Conservation (phyloP, 2,888 invertebrate species). For the Macaria liturata region DNA sequence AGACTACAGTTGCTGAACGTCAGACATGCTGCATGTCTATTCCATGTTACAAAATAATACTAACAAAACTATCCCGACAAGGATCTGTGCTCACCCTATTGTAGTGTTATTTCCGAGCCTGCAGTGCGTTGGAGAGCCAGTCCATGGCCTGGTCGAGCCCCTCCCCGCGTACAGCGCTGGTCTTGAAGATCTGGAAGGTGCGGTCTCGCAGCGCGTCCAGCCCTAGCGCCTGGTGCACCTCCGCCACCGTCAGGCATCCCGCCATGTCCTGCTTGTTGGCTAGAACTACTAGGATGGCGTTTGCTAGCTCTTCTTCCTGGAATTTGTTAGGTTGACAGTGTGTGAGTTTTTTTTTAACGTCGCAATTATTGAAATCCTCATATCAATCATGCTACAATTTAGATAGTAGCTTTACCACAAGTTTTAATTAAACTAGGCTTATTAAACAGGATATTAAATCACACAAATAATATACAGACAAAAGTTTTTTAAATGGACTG, state of each 20-base stretch:
- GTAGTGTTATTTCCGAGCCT: constrained; percentile 91
- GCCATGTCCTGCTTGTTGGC: constrained; percentile 99
- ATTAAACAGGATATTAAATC: no score
- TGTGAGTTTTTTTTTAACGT: no score
- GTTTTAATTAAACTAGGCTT: no score
- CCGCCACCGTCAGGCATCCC: constrained; percentile 97
- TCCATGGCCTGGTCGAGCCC: constrained; percentile 99
- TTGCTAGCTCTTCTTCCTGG: constrained; percentile 98
- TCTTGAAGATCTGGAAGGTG: constrained; percentile 99
- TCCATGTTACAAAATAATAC: no score
- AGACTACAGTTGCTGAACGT: no score
- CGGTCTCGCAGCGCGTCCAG: constrained; percentile 97
- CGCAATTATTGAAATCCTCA: no score
- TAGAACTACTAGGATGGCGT: constrained; percentile 97
- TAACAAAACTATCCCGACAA: no score
- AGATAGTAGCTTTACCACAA: no score
- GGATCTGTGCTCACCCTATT: constrained; percentile 6
- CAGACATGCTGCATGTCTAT: no score
- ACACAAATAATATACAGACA: no score
- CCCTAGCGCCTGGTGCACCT: constrained; percentile 98
- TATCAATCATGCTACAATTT: no score
- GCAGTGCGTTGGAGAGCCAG: constrained; percentile 96
- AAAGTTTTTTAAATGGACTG: no score
- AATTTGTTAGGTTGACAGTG: constrained; percentile 21
- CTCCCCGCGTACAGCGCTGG: constrained; percentile 98